Base-by-base conservation (phyloP, 2,797 vertebrate genomes). In the Chrysocyon brachyurus region DNA sequence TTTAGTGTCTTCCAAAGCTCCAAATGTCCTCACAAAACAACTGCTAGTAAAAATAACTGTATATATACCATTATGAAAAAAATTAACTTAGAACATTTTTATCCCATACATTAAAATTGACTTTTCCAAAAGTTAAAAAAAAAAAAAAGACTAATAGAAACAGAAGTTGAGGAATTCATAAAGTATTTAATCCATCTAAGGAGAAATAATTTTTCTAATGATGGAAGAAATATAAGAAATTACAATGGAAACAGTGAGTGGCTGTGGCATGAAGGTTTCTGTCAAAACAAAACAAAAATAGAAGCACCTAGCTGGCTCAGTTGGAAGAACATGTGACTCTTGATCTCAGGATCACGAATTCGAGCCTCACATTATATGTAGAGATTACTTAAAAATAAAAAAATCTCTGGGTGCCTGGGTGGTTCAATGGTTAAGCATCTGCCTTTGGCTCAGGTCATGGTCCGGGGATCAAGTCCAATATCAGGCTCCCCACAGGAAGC, bases 171-270 rank as follows among this genome's bases (percentile, higher is more conserved):
- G 17, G 63, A 73, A 73, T 73, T 36, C 70, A 81, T 52, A 64
- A 59, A 59, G 68, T 36, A 66, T 61, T 64, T 88, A 68, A 5
- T 70, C 75, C 5, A 84, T 28, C 63, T 68, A 79, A 36, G 52
- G 33, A 68, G 73, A 87, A 70, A 79, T 57, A 77, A 33, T n/a
- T 89, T 89, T 89, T 26, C 79, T 73, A 83, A 89, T 33, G 49
- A 83, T 26, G 16, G 33, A 82, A 90, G 31, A 89, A 63, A 93
- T 70, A 57, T 21, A 88, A 94, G 57, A 90, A 54, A 77, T 77
- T 77, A 84, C 33, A 94, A 61, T 68, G 40, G 46, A 70, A 63
- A 54, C 11, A 52, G 56, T 63, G 17, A 84, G n/a, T 33, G 49
- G 28, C 31, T 83, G 52, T 28, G 68, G 68, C 68, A 73, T 54